Percentiles rank a stretch among this genome's conserved stretches.
Evolutionary conservation across 1,140 invertebrate genomes (phyloP).

Genomic region (Bombus pascuorum): DNA sequence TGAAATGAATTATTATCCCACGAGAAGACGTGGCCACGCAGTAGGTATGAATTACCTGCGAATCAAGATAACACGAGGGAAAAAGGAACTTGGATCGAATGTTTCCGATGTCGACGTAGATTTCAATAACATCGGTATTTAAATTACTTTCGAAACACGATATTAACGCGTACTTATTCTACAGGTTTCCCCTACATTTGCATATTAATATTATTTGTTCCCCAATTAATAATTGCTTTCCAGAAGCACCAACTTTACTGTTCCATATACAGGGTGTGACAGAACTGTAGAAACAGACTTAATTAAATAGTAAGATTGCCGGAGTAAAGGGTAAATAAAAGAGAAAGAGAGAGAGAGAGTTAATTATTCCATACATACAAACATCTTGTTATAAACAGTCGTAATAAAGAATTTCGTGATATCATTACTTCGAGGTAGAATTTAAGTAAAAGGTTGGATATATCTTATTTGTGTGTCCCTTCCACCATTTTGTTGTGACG

Average conservation of each 20-base stretch:
- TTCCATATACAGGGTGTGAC: not conserved
- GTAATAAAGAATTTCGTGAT: not conserved
- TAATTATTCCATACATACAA: not conserved
- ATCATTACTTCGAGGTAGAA: not conserved
- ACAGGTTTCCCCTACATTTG: not conserved
- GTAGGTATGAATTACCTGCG: conserved; percentile 22
- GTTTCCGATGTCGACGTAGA: not conserved
- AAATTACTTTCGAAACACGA: conserved; percentile 19
- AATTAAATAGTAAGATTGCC: not conserved
- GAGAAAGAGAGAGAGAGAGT: too few relatives aligned
- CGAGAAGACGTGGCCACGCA: not conserved
- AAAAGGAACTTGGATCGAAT: not conserved
- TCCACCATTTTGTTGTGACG: not conserved
- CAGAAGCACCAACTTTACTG: too few relatives aligned
- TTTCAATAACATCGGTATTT: conserved; percentile 18
- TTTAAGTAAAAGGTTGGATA: not conserved
- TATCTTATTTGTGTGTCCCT: not conserved
- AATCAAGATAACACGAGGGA: not conserved
- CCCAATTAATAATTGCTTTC: conserved; percentile 10
- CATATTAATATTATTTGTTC: conserved; percentile 6
- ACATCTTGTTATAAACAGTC: not conserved
- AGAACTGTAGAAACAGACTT: not conserved
- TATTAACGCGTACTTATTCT: conserved; percentile 13
- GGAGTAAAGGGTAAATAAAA: not conserved
- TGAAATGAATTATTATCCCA: conserved; percentile 58